Evolutionary conservation across 2,888 invertebrate genomes (phyloP).

Genomic region (Catonia carolina): DNA sequence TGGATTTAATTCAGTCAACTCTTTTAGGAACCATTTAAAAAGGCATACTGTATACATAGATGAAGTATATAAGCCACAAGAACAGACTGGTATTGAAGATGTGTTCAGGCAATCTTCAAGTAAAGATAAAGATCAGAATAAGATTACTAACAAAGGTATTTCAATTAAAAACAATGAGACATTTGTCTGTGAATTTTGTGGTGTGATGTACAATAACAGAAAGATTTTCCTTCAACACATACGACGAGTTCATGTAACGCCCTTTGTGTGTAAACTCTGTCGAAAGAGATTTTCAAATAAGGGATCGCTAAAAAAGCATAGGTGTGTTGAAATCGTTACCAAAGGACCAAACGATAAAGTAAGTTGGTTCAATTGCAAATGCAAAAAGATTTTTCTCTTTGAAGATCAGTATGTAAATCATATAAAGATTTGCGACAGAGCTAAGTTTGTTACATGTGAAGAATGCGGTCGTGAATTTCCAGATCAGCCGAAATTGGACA

Average conservation of each 20-base stretch:
- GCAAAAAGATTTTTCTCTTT: background rate
- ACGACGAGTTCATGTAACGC: background rate
- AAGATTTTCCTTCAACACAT: background rate
- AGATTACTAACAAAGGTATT: too few relatives aligned
- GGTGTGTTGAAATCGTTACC: background rate
- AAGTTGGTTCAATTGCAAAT: background rate
- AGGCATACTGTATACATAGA: background rate
- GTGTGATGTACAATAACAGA: background rate
- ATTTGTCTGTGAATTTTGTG: slow-evolving; percentile 1
- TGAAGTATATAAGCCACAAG: background rate
- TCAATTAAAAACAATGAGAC: background rate
- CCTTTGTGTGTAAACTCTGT: background rate
- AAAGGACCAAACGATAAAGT: too few relatives aligned
- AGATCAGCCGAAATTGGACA: background rate
- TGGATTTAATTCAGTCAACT: background rate
- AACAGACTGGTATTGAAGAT: too few relatives aligned
- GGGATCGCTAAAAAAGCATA: background rate
- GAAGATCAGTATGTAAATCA: background rate
- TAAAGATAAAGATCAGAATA: too few relatives aligned
- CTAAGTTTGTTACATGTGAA: background rate
- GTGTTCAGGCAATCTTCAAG: too few relatives aligned
- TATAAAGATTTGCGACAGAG: background rate
- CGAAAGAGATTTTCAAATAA: background rate
- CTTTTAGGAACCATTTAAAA: background rate
- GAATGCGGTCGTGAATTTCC: slow-evolving; percentile 1